Conservation (phyloP, 2,888 invertebrate genomes). For the Anarsia innoxiella region DNA sequence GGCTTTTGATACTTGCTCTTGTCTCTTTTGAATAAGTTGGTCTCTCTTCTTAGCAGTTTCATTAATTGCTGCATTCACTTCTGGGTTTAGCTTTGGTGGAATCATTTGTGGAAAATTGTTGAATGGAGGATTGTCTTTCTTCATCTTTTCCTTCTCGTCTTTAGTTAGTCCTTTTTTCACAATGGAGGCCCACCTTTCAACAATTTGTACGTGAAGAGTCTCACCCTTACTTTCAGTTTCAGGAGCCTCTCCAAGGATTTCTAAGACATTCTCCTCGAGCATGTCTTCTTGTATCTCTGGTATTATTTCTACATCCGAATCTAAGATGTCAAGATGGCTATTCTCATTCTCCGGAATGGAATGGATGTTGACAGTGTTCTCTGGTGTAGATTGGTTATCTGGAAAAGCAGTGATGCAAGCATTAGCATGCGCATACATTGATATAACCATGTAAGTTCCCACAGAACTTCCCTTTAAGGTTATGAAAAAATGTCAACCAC, state of each 20-base stretch:
- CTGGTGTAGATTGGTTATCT: too few relatives aligned
- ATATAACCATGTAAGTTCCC: too few relatives aligned
- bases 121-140: neutral
- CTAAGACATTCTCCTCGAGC: neutral
- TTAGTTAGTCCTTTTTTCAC: slow-evolving; percentile 7
- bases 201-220: neutral
- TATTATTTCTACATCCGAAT: neutral
- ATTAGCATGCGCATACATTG: too few relatives aligned
- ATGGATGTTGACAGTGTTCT: too few relatives aligned
- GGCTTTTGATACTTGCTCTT: neutral
- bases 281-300: neutral
- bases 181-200: slow-evolving; percentile 1
- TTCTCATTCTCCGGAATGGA: neutral
- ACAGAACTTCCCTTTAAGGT: too few relatives aligned
- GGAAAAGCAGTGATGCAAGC: too few relatives aligned
- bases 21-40: neutral
- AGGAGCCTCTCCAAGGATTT: neutral
- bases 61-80: neutral
- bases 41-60: slow-evolving; percentile 5
- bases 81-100: slow-evolving; percentile 6
- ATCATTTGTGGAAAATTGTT: slow-evolving; percentile 1
- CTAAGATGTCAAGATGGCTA: neutral
- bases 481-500: neutral
- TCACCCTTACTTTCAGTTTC: neutral
- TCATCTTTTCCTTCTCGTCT: slow-evolving; percentile 1